Percentiles rank a stretch among this genome's conserved stretches.
Evolutionary conservation across 2,888 invertebrate genomes (phyloP).

Genomic region (Caenorhabditis japonica): DNA sequence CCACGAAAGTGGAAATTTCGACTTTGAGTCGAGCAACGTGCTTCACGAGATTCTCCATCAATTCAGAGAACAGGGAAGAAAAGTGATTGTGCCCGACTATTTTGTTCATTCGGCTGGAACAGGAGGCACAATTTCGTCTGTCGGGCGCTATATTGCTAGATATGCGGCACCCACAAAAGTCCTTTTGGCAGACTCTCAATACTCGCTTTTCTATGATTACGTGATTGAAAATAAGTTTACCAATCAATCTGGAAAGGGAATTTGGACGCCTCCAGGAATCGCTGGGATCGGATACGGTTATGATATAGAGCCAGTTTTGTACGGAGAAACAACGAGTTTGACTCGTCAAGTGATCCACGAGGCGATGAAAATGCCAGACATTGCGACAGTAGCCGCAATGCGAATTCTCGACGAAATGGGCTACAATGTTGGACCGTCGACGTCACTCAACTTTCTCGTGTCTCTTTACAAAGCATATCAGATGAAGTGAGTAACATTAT

Average conservation of each 20-base stretch:
- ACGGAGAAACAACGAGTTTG: constrained; percentile 65
- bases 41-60: constrained; percentile 69
- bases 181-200: constrained; percentile 69
- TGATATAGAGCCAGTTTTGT: constrained; percentile 60
- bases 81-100: constrained; percentile 59
- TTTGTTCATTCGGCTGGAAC: constrained; percentile 72
- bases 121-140: constrained; percentile 71
- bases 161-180: constrained; percentile 66
- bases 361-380: constrained; percentile 70
- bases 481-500: constrained; percentile 37
- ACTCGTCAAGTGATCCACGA: constrained; percentile 68
- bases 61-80: constrained; percentile 36
- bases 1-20: constrained; percentile 68
- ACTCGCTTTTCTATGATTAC: constrained; percentile 71
- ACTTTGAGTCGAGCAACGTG: constrained; percentile 67
- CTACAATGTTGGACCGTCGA: constrained; percentile 61
- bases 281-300: constrained; percentile 73
- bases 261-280: constrained; percentile 69
- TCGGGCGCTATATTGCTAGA: constrained; percentile 69
- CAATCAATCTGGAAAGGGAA: constrained; percentile 62
- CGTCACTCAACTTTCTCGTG: constrained; percentile 67
- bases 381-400: constrained; percentile 71
- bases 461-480: constrained; percentile 58
- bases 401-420: constrained; percentile 51
- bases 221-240: constrained; percentile 65